phyloP scores from a whole-genome alignment of 1,140 invertebrate species.

The Dysdera silvatica region DNA sequence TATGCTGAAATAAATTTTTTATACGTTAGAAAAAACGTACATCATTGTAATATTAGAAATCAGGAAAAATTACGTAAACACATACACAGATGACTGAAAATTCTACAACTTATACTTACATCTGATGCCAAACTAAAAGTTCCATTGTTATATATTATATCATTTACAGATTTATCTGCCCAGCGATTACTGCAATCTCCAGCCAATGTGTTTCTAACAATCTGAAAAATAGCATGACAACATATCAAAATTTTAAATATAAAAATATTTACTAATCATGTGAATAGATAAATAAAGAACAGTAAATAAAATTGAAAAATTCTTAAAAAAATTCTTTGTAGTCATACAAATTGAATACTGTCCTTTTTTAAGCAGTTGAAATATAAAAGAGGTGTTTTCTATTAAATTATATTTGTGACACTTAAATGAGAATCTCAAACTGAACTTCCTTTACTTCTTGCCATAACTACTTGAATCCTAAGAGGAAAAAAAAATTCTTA shows the following conservation, averaged over 20 bases:
- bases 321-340: neutral
- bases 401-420: too few species aligned
- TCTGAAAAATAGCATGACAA: too few species aligned
- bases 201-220: neutral
- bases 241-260: too few species aligned
- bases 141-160: constrained; percentile 50
- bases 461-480: too few species aligned
- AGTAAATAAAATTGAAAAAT: neutral
- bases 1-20: constrained; percentile 40
- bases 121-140: constrained; percentile 41
- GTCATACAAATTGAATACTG: neutral
- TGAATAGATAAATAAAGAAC: neutral
- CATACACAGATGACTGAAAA: neutral
- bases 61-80: neutral
- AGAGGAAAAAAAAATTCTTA: too few species aligned
- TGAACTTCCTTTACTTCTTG: too few species aligned
- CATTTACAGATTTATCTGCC: constrained; percentile 49
- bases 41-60: neutral
- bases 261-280: too few species aligned
- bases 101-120: constrained; percentile 38
- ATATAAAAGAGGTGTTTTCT: too few species aligned
- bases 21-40: neutral
- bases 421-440: too few species aligned
- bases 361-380: too few species aligned
- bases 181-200: constrained; percentile 50